Percentiles rank a stretch among this genome's conserved stretches.
phyloP scores from a whole-genome alignment of 2,888 invertebrate species.

The Gandaritis pyraliata region DNA sequence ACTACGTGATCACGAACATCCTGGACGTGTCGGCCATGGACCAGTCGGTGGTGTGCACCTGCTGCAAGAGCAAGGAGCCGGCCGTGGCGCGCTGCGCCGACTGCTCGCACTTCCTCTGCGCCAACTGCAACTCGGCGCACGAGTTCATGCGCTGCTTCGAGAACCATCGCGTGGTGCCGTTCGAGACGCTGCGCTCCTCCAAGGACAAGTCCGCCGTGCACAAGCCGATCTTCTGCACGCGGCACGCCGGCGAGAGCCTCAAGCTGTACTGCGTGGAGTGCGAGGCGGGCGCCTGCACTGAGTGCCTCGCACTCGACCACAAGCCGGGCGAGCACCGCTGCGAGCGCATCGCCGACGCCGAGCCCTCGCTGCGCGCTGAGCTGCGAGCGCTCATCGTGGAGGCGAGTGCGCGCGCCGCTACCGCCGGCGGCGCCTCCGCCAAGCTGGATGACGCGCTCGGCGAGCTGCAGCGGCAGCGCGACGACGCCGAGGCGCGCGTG shows the following conservation, averaged over 20 bases:
- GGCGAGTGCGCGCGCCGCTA: conserved; percentile 89
- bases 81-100: conserved; percentile 97
- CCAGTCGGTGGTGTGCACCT: conserved; percentile 92
- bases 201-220: conserved; percentile 93
- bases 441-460: conserved; percentile 91
- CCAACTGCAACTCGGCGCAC: conserved; percentile 97
- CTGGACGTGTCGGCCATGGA: conserved; percentile 92
- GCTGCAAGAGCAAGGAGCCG: conserved; percentile 97
- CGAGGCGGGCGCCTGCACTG: conserved; percentile 93
- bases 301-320: conserved; percentile 93
- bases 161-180: conserved; percentile 94
- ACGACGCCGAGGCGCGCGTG: conserved; percentile 92
- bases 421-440: conserved; percentile 90
- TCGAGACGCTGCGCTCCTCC: conserved; percentile 92
- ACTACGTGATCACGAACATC: conserved; percentile 94
- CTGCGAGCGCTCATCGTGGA: conserved; percentile 89
- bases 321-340: conserved; percentile 93
- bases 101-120: conserved; percentile 96
- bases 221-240: conserved; percentile 93
- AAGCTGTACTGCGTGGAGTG: conserved; percentile 96
- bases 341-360: conserved; percentile 92
- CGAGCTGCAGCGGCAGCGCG: conserved; percentile 94
- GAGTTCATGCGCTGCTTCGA: conserved; percentile 99
- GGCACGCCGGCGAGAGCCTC: conserved; percentile 92
- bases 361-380: conserved; percentile 90